phyloP scores from a whole-genome alignment of 2,797 vertebrate species.

The Acanthurus tractus region DNA sequence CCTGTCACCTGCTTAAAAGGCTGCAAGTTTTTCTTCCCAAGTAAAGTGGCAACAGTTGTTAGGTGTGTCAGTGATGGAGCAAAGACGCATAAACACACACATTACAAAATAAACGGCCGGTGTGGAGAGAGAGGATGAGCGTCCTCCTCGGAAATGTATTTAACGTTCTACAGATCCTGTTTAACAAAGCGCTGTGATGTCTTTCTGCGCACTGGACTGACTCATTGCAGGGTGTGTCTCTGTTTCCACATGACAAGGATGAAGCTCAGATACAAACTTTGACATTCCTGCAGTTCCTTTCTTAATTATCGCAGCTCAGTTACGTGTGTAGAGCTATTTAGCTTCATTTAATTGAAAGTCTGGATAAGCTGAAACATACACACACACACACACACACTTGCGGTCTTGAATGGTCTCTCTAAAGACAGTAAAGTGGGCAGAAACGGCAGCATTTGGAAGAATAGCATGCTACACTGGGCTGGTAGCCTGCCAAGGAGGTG shows the following conservation, averaged over 20 bases:
- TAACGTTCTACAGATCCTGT: conserved; percentile 32
- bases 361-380: conserved; percentile 18
- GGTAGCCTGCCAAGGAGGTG: conserved; percentile 59
- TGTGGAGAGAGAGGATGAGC: not conserved
- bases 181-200: conserved; percentile 28
- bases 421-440: conserved; percentile 47
- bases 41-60: not conserved
- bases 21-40: conserved; percentile 2
- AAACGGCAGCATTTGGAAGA: conserved; percentile 46
- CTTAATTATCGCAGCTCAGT: conserved; percentile 13
- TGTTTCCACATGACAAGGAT: not conserved
- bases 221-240: conserved; percentile 71
- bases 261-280: no score
- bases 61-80: conserved; percentile 18
- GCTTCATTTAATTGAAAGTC: conserved; percentile 32
- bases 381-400: conserved; percentile 32
- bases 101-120: conserved; percentile 17
- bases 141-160: conserved; percentile 18
- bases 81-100: not conserved
- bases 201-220: conserved; percentile 43
- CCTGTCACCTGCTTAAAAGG: not conserved
- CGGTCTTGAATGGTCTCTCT: conserved; percentile 32
- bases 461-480: conserved; percentile 32
- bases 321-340: conserved; percentile 1
- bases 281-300: no score